Evolutionary conservation across 1,140 invertebrate species (phyloP).

Genomic region (Drosophila sproati): DNA sequence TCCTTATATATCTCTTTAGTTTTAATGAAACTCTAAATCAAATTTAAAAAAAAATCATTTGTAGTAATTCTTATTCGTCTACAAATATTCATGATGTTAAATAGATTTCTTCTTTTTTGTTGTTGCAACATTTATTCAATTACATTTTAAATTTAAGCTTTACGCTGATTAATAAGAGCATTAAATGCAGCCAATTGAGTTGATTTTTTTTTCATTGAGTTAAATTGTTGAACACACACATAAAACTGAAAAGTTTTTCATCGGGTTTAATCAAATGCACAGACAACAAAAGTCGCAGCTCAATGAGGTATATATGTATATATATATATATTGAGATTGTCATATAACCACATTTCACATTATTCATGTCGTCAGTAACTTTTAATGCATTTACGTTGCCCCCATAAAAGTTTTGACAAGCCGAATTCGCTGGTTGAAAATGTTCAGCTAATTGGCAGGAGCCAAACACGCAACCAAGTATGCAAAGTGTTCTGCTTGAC

Average conservation of each 20-base stretch:
- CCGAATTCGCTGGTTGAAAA: not conserved
- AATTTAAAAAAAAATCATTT: not conserved
- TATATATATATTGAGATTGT: too few relatives aligned
- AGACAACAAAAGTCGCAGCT: conserved; percentile 77
- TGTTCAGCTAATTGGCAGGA: conserved; percentile 19
- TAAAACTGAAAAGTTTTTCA: conserved; percentile 17
- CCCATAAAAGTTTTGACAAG: conserved; percentile 22
- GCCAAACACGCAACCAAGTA: not conserved
- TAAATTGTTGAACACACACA: conserved; percentile 34
- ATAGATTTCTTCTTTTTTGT: not conserved
- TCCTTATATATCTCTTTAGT: too few relatives aligned
- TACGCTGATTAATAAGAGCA: conserved; percentile 23
- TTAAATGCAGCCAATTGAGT: conserved; percentile 37
- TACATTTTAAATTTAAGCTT: conserved; percentile 21
- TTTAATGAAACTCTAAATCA: too few relatives aligned
- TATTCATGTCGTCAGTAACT: conserved; percentile 14
- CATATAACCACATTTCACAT: not conserved
- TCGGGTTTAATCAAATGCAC: conserved; percentile 65
- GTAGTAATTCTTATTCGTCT: too few relatives aligned
- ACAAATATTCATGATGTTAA: not conserved
- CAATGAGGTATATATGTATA: conserved; percentile 39
- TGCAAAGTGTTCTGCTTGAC: conserved; percentile 5
- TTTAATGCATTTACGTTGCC: conserved; percentile 4
- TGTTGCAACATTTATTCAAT: conserved; percentile 13
- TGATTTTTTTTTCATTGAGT: conserved; percentile 54